A percentile compares a stretch with the other conserved stretches of the same genome.
These are phyloP conservation scores for Psilopsiagon aymara DNA, from an alignment of 2,113 vertebrate genomes.

Conservation along the genomic window DNA sequence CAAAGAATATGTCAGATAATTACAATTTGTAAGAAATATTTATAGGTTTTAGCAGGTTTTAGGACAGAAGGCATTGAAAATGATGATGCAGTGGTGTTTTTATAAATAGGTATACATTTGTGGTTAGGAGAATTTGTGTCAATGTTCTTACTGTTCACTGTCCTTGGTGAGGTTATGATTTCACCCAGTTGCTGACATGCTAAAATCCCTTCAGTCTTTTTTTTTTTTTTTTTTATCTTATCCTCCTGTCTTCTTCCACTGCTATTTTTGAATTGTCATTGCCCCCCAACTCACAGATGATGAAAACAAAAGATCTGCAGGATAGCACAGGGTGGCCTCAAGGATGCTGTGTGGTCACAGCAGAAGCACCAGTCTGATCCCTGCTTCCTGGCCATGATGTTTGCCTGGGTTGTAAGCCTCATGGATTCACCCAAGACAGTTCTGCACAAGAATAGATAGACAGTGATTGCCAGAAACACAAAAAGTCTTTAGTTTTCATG, in stretches of 20 bases:
- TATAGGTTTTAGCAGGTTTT: background rate
- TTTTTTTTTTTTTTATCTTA: background rate
- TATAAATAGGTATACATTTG: background rate
- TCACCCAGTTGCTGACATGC: background rate
- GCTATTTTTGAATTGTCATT: background rate
- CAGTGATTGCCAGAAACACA: background rate
- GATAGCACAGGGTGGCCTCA: no score
- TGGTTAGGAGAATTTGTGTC: background rate
- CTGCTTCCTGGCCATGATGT: background rate
- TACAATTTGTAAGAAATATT: background rate
- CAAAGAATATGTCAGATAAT: background rate
- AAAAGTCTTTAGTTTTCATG: background rate
- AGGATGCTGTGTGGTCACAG: accelerated
- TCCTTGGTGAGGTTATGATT: background rate
- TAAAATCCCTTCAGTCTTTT: background rate
- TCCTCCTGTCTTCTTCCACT: background rate
- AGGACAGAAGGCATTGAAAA: background rate
- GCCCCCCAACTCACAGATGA: background rate
- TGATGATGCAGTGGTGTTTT: background rate
- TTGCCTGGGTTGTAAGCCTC: accelerated
- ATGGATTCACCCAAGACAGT: background rate
- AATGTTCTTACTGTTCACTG: background rate
- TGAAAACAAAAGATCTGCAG: background rate
- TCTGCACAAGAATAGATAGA: background rate
- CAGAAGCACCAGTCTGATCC: background rate